A percentile compares a stretch with the other conserved stretches of the same genome.
phyloP scores from a whole-genome alignment of 1,140 invertebrate genomes.

The Cydia pomonella region DNA sequence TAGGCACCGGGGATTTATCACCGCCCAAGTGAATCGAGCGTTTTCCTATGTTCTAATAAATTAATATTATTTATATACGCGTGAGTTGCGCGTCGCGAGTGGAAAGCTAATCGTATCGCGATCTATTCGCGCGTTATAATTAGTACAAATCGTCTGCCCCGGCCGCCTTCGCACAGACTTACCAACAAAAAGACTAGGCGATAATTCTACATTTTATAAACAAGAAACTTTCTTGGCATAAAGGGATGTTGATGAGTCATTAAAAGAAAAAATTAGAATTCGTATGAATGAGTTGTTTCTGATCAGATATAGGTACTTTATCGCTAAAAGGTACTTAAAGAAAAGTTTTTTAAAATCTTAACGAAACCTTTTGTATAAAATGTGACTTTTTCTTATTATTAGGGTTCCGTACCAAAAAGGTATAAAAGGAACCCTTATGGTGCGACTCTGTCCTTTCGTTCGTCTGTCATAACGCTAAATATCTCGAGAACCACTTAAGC shows the following conservation, averaged over 20 bases:
- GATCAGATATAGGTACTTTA: too few species aligned
- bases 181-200: constrained; percentile 48
- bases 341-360: too few species aligned
- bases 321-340: too few species aligned
- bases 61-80: constrained; percentile 1
- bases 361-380: too few species aligned
- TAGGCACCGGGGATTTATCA: not conserved
- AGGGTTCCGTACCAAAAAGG: too few species aligned
- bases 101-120: constrained; percentile 71
- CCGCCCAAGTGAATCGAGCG: not conserved
- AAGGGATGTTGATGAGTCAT: not conserved
- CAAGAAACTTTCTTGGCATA: not conserved
- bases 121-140: constrained; percentile 75
- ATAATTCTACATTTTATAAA: not conserved
- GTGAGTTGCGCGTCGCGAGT: constrained; percentile 41
- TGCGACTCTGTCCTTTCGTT: too few species aligned
- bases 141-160: constrained; percentile 74
- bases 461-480: too few species aligned
- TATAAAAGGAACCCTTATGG: too few species aligned
- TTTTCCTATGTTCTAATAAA: not conserved
- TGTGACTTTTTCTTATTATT: too few species aligned
- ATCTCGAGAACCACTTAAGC: too few species aligned
- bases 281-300: too few species aligned
- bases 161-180: constrained; percentile 48
- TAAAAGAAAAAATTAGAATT: not conserved